phyloP scores from a whole-genome alignment of 2,113 vertebrate species.

The Parus major region DNA sequence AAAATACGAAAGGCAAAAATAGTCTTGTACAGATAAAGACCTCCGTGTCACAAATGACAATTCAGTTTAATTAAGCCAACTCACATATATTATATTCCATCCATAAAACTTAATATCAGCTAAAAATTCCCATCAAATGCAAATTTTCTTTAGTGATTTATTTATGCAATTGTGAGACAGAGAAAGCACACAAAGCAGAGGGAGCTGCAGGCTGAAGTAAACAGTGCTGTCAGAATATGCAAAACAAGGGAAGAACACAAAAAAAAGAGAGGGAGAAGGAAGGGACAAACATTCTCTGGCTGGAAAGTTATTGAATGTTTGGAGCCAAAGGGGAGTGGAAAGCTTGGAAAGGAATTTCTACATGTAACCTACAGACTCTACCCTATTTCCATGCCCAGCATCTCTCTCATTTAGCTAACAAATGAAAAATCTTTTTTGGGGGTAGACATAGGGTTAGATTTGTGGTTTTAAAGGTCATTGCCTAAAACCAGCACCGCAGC shows the following conservation, averaged over 20 bases:
- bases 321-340: constrained; percentile 30
- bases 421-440: not conserved
- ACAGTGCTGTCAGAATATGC: constrained; percentile 58
- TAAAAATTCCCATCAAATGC: constrained; percentile 56
- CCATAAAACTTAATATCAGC: constrained; percentile 45
- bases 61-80: constrained; percentile 34
- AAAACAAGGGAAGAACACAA: constrained; percentile 37
- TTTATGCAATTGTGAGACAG: constrained; percentile 26
- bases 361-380: not conserved
- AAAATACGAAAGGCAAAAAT: constrained; percentile 4
- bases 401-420: not conserved
- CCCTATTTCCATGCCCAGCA: not conserved
- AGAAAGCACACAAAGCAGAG: constrained; percentile 53
- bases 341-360: constrained; percentile 24
- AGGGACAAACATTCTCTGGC: constrained; percentile 51
- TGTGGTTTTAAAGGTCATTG: constrained; percentile 41
- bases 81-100: not conserved
- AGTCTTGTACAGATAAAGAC: not conserved
- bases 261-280: constrained; percentile 17
- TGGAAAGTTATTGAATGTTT: constrained; percentile 40
- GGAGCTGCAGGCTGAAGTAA: constrained; percentile 49
- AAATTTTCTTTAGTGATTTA: constrained; percentile 55
- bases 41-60: not conserved
- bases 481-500: not conserved
- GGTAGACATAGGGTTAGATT: not conserved